These are phyloP conservation scores for Chloroceryle aenea DNA, from an alignment of 2,113 vertebrate species.

Conservation along the genomic window DNA sequence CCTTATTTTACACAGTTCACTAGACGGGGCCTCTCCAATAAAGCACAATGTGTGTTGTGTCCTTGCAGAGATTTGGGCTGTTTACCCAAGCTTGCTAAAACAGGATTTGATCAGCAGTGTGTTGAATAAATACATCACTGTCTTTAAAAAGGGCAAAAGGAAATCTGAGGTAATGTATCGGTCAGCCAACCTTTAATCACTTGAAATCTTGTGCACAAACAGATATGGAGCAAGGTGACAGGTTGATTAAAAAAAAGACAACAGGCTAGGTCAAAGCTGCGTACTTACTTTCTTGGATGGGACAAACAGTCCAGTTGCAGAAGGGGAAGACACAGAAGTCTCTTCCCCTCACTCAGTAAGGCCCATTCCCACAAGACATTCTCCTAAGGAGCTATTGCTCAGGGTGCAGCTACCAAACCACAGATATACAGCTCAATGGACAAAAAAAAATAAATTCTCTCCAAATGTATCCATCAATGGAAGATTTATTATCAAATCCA, in stretches of 20 bases:
- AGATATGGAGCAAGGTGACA: background rate
- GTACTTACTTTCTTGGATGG: background rate
- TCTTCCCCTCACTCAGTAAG: background rate
- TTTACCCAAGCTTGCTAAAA: background rate
- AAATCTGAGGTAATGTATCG: background rate
- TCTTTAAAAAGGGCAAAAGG: background rate
- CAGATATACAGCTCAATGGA: rapidly evolving
- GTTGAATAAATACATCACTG: background rate
- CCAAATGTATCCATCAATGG: background rate
- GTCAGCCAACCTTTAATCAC: background rate
- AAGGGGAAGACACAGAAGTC: background rate
- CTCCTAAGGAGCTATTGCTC: background rate
- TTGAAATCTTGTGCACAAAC: background rate
- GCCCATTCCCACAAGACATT: background rate
- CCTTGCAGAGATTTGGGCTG: background rate
- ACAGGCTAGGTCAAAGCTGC: background rate
- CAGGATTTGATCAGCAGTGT: background rate
- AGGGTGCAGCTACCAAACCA: background rate
- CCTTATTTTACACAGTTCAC: background rate
- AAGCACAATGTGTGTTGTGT: background rate
- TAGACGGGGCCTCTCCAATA: background rate
- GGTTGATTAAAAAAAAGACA: background rate
- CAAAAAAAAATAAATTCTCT: background rate
- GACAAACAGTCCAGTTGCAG: background rate
- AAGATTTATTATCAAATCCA: background rate